Percentiles rank a stretch among this genome's conserved stretches.
phyloP scores from a whole-genome alignment of 2,113 vertebrate species.

The Pionites leucogaster region DNA sequence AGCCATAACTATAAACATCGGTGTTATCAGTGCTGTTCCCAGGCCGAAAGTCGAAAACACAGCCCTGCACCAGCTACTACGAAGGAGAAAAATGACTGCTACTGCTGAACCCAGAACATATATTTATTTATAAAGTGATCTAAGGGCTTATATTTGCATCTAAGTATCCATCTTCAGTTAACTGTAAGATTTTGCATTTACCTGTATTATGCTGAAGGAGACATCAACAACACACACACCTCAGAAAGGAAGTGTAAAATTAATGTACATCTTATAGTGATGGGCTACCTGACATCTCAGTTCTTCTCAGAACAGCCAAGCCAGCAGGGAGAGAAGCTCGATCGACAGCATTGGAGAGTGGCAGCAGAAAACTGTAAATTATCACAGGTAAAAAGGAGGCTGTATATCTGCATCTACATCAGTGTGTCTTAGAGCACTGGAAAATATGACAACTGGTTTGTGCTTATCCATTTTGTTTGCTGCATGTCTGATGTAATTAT shows the following conservation, averaged over 20 bases:
- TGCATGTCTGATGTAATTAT: neutral
- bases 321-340: neutral
- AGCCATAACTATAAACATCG: no score
- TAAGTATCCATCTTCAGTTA: neutral
- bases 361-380: neutral
- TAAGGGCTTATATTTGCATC: neutral
- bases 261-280: neutral
- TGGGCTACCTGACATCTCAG: neutral
- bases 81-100: no score
- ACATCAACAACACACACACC: neutral
- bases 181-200: neutral
- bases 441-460: neutral
- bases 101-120: no score
- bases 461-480: neutral
- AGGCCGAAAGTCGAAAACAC: no score
- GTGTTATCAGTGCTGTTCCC: no score
- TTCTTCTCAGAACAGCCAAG: neutral
- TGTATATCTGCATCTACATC: neutral
- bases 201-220: neutral
- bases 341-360: neutral
- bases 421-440: neutral
- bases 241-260: neutral
- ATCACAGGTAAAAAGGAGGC: neutral
- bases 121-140: neutral
- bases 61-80: no score